A percentile compares a stretch with the other conserved stretches of the same genome.
These are phyloP conservation scores for Lepeophtheirus nordmannii DNA, from an alignment of 2,888 invertebrate genomes.

Conservation along the genomic window DNA sequence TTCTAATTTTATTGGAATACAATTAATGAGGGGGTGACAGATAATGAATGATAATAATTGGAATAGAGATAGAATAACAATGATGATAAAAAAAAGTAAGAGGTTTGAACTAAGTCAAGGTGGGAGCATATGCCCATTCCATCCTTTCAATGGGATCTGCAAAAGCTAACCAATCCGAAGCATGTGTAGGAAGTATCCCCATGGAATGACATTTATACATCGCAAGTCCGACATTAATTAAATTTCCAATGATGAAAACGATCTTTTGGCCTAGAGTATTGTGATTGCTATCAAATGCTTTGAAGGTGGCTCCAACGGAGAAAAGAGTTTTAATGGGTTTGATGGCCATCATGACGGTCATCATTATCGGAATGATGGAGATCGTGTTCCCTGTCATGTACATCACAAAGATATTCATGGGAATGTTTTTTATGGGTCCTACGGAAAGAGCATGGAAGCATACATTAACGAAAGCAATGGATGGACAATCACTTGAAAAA, in stretches of 20 bases:
- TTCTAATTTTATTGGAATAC: too few relatives aligned
- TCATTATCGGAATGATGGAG: conserved; percentile 99
- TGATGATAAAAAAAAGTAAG: background rate
- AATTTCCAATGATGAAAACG: conserved; percentile 80
- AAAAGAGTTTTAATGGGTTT: conserved; percentile 89
- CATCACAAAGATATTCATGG: conserved; percentile 99
- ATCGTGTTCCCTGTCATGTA: conserved; percentile 95
- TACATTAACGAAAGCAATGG: background rate
- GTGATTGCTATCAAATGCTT: conserved; percentile 27
- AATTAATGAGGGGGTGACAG: too few relatives aligned
- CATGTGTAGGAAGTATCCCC: conserved; percentile 88
- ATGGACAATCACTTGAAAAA: too few relatives aligned
- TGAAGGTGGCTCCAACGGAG: conserved; percentile 44
- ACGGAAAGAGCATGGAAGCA: conserved; percentile 25
- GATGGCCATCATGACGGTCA: conserved; percentile 98
- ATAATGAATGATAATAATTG: too few relatives aligned
- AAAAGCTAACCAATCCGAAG: conserved; percentile 96
- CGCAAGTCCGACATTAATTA: conserved; percentile 76
- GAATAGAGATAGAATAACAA: background rate
- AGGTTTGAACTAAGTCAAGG: background rate
- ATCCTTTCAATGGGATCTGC: conserved; percentile 71
- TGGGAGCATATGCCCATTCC: conserved; percentile 37
- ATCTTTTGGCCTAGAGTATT: conserved; percentile 56
- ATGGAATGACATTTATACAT: conserved; percentile 95
- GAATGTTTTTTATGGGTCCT: conserved; percentile 38